Evolutionary conservation across 2,888 invertebrate species (phyloP).

Genomic region (Laspeyria flexula): DNA sequence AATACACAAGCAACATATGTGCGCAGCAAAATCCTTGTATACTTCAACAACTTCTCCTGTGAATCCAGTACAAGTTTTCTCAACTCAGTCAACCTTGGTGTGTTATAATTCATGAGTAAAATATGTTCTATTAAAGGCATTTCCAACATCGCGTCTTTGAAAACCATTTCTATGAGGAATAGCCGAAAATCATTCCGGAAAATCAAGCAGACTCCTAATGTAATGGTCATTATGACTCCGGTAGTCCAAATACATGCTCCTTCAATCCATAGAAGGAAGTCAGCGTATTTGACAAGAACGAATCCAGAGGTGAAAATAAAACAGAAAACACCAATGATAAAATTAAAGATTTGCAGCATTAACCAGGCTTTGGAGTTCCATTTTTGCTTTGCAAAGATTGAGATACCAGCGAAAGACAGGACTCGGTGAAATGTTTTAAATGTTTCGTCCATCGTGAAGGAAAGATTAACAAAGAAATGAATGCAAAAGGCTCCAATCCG

Average conservation of each 20-base stretch:
- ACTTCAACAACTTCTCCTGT: constrained; percentile 60
- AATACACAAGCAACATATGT: constrained; percentile 62
- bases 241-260: constrained; percentile 78
- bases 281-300: constrained; percentile 52
- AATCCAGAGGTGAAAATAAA: constrained; percentile 71
- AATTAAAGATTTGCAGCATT: constrained; percentile 63
- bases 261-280: constrained; percentile 67
- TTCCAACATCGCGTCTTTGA: constrained; percentile 61
- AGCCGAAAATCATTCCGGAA: constrained; percentile 62
- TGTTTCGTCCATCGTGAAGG: constrained; percentile 64
- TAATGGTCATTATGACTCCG: constrained; percentile 72
- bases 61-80: constrained; percentile 58
- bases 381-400: constrained; percentile 63
- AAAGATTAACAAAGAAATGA: constrained; percentile 7
- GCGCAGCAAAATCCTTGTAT: constrained; percentile 60
- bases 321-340: constrained; percentile 60
- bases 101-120: constrained; percentile 31
- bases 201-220: constrained; percentile 63
- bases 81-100: constrained; percentile 56
- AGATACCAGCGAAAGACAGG: constrained; percentile 65
- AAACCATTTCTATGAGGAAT: constrained; percentile 68
- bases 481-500: constrained; percentile 34
- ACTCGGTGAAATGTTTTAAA: constrained; percentile 62
- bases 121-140: constrained; percentile 65
- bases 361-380: constrained; percentile 66